Percentiles rank a stretch among this genome's conserved stretches.
Conservation (phyloP, 2,113 vertebrate species). For the Phylloscopus trochilus region DNA sequence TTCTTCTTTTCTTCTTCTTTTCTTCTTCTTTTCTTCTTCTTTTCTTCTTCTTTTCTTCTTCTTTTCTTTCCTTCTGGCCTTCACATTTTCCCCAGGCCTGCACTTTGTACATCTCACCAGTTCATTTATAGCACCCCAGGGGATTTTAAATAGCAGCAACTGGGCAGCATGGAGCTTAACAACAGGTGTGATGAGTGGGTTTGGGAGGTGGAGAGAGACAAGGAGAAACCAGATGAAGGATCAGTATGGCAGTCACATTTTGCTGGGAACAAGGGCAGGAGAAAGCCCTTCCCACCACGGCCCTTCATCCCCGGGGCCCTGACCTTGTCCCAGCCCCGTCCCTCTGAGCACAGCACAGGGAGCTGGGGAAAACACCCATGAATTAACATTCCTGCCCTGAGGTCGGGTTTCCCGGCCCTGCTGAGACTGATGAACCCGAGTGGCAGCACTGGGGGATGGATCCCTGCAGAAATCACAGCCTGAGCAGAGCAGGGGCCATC, state of each 20-base stretch:
- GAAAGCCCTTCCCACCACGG: neutral
- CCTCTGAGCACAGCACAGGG: accelerated
- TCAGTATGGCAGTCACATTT: neutral
- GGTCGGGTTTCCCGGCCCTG: slow-evolving; percentile 28
- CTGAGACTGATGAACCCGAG: slow-evolving; percentile 69
- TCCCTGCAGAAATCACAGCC: neutral
- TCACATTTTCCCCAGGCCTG: neutral
- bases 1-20: too few relatives aligned
- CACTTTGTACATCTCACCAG: neutral
- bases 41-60: neutral
- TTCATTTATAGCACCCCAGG: neutral
- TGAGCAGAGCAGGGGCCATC: neutral
- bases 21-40: too few relatives aligned
- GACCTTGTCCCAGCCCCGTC: neutral
- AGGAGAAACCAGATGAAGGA: neutral
- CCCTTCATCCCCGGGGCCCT: neutral
- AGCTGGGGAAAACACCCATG: neutral
- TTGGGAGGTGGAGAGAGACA: neutral
- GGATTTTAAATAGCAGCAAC: slow-evolving; percentile 3
- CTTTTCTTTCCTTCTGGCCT: neutral
- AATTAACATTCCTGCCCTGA: neutral
- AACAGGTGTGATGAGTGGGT: slow-evolving; percentile 8
- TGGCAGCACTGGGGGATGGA: neutral
- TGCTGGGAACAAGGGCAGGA: neutral
- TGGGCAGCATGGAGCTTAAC: neutral